phyloP scores from a whole-genome alignment of 1,140 invertebrate species.

The Euwallacea similis region DNA sequence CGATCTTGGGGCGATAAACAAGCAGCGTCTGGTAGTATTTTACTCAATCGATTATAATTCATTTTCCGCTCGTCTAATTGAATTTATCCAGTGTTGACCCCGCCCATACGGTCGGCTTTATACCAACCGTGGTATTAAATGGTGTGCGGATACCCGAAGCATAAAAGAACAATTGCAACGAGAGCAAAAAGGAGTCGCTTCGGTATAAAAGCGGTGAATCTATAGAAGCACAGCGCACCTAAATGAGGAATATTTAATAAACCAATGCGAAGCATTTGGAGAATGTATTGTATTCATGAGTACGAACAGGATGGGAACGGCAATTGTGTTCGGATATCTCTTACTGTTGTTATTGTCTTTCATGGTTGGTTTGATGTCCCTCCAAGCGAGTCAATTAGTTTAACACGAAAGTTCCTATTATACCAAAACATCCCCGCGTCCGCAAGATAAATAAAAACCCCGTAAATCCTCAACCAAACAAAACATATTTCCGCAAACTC shows the following conservation, averaged over 20 bases:
- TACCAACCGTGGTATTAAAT: slow-evolving; percentile 24
- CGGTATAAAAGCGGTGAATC: slow-evolving; percentile 20
- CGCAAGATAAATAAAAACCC: too few species aligned
- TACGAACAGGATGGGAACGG: slow-evolving; percentile 21
- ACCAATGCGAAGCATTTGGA: slow-evolving; percentile 24
- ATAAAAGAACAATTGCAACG: slow-evolving; percentile 27
- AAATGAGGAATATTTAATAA: slow-evolving; percentile 34
- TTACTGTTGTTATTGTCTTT: not conserved
- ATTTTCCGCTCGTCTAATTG: slow-evolving; percentile 27
- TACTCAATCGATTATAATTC: slow-evolving; percentile 25
- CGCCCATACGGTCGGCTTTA: slow-evolving; percentile 21
- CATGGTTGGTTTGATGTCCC: not conserved
- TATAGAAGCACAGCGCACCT: slow-evolving; percentile 4
- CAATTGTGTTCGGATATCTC: not conserved
- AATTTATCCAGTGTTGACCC: slow-evolving; percentile 27
- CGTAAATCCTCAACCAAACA: too few species aligned
- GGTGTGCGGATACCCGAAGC: slow-evolving; percentile 26
- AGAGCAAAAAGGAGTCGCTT: slow-evolving; percentile 5
- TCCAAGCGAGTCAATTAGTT: too few species aligned
- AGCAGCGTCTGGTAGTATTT: slow-evolving; percentile 15
- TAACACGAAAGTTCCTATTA: too few species aligned
- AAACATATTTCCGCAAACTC: too few species aligned
- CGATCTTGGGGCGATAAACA: slow-evolving; percentile 14
- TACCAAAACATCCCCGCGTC: too few species aligned
- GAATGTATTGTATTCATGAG: slow-evolving; percentile 24